phyloP scores from a whole-genome alignment of 1,140 invertebrate genomes.

The Gonioctena quinquepunctata region DNA sequence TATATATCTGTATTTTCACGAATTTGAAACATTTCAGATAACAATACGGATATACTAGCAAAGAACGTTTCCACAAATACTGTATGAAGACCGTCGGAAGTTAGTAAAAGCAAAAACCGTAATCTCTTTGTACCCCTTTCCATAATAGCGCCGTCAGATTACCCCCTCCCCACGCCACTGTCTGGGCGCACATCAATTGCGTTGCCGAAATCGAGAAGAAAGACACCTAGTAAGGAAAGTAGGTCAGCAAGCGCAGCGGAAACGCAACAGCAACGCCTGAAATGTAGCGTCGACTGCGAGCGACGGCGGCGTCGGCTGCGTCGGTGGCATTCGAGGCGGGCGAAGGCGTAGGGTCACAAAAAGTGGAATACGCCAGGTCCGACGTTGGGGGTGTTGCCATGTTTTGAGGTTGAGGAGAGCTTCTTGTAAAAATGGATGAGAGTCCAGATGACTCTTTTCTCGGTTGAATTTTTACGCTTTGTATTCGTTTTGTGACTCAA shows the following conservation, averaged over 20 bases:
- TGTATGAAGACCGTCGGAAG: too few relatives aligned
- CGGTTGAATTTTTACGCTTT: too few relatives aligned
- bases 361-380: background rate
- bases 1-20: too few relatives aligned
- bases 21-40: too few relatives aligned
- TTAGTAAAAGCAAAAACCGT: background rate
- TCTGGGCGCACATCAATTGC: background rate
- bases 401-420: background rate
- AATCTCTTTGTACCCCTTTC: background rate
- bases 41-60: too few relatives aligned
- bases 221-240: conserved; percentile 1
- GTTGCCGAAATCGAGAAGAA: background rate
- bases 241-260: conserved; percentile 9
- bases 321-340: background rate
- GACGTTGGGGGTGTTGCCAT: background rate
- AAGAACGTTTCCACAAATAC: too few relatives aligned
- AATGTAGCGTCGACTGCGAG: background rate
- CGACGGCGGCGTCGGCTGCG: background rate
- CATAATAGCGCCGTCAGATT: background rate
- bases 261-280: conserved; percentile 7
- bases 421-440: too few relatives aligned
- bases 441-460: too few relatives aligned
- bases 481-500: too few relatives aligned
- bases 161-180: background rate
- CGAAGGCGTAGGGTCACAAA: background rate